Base-by-base conservation (phyloP, 2,888 invertebrate genomes). In the Meteorus cinctellus region DNA sequence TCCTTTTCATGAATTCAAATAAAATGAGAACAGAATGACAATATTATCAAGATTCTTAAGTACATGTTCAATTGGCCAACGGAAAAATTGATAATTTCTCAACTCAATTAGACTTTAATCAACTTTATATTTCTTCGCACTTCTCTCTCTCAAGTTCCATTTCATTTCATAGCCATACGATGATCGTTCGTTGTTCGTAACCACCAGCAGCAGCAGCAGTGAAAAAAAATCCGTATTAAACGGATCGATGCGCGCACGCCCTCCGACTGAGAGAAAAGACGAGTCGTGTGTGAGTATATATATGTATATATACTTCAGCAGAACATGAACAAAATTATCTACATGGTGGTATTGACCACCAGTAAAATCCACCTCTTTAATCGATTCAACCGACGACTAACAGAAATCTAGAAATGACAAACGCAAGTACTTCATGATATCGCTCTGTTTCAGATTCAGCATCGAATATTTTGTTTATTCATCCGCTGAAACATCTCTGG, bases 211-310 rank as follows among this genome's bases (percentile, higher is more conserved):
- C 14, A 68, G 24, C n/a, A 70, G 70, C 55, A 55, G n/a, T 4
- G n/a, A 48, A 55, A 29, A 68, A 63, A 65, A 75, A 65, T 63
- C 31, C 55, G 55, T 70, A 70, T 70, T 70, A 55, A 65, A 65
- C 59, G 69, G 75, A 75, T 75, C 75, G 75, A 75, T 75, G 75
- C 70, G 75, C 75, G 75, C 75, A 75, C 75, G 75, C 75, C 75
- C 75, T 70, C 55, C 63, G 63, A 63, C 63, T 63, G 19, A 63
- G 63, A 34, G 65, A 65, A 36, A 65, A 65, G 65, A 65, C 16
- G 36, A 65, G 65, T 16, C 65, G 24, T 65, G 65, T 65, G 65
- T 65, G n/a, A 19, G 5, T 65, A 4, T 34, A 27, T 29, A 6
- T 27, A 16, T 16, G 10, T 24, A 24, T 36, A n/a, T 31, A 10